Base-by-base conservation (phyloP, 2,113 vertebrate genomes). In the Menidia beryllina region DNA sequence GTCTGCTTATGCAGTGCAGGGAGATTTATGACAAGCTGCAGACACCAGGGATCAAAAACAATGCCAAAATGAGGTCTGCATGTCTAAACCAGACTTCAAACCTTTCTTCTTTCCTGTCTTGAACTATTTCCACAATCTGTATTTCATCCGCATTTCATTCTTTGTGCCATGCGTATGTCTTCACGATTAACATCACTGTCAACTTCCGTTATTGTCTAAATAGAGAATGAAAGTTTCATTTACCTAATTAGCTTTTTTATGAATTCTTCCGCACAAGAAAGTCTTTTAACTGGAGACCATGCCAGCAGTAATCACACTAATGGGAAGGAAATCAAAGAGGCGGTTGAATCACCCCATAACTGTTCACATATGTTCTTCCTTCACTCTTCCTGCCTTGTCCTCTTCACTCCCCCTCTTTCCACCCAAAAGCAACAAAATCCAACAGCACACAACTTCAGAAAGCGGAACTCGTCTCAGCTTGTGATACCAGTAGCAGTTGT, bases 21-120 rank as follows among this genome's bases (percentile, higher is more conserved):
- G 83, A 92, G 86, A 91, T 92, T 91, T 91, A 89, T 27, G 69
- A 86, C 62, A 13, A 27, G 68, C 75, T 75, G 66, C 82, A 86
- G 79, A 83, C 83, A 78, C 72, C 11, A 34, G 77, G 84, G 90
- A 91, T 91, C 88, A 84, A 71, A 86, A 81, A 75, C 83, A 84
- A 86, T 59, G 79, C 75, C 75, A 62, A 86, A 79, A 79, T 55
- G 62, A 69, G 79, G 77, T 55, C 68, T 82, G 76, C 82, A 63
- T 75, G 76, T 82, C 72, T 69, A 69, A 87, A 84, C 72, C 79
- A 81, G 79, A 82, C 66, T 75, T 56, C 4, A 34, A 27, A 73
- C 36, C 83, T 52, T 39, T 64, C 48, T 77, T 25, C 27, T 30
- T 47, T 36, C 49, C 19, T 39, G 62, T 60, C 39, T 63, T 10